Evolutionary conservation across 1,140 invertebrate genomes (phyloP), one percentile per base, ranked within the genome.

Genomic region (Drosophila guanche): DNA sequence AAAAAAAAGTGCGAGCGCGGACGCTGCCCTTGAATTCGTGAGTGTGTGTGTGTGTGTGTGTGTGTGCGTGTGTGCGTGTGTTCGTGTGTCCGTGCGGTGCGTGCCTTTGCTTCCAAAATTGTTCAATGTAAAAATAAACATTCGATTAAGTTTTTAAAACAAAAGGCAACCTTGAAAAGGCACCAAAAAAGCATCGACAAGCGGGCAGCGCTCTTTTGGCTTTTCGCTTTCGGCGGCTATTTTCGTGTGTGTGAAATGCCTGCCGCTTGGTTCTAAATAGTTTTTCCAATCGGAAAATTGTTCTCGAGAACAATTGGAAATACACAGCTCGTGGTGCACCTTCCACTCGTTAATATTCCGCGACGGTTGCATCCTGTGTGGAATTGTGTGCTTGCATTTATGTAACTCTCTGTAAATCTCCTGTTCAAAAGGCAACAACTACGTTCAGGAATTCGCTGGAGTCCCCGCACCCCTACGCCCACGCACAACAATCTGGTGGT

Each of bases 161-260:
- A 20, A 20, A 20, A 20, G 16, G 81, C 81, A 85, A 85, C 81
- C 81, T 85, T 85, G 81, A 85, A 85, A 80, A 86, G 72, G 61
- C 72, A 86, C 46, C 76, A 61, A 69, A 74, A 41, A 59, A 41
- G 48, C 27, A 51, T 47, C 56, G n/a, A 22, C 73, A 52, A 33
- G 41, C 46, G 43, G 63, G 47, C 42, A 37, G 16, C 40, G 69
- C 57, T 43, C 62, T 72, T 72, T 68, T 23, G 25, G 42, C 22
- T 70, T 70, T 59, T 10, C 33, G 33, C 20, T 27, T 37, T 48
- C 41, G 42, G 55, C 52, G 66, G 66, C 76, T 85, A 85, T 85
- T 85, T 85, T 59, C 10, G 50, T 63, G 29, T 55, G 29, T 74
- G 47, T 60, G 80, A 80, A 79, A 56, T 57, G 56, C 54, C 75